Evolutionary conservation across 1,140 invertebrate genomes (phyloP).

Genomic region (Lanistes nyassanus): DNA sequence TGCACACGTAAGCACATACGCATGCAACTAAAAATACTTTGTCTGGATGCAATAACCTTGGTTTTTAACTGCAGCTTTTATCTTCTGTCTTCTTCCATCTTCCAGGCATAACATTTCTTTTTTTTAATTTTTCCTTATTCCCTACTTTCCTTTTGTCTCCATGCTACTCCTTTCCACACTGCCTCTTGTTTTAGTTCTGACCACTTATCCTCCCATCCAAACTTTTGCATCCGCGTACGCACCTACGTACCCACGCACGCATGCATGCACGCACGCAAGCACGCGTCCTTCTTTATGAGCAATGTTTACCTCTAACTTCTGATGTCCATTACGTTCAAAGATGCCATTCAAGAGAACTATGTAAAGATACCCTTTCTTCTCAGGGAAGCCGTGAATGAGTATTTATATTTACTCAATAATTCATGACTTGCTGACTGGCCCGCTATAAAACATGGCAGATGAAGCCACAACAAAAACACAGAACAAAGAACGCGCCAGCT

Average conservation of each 20-base stretch:
- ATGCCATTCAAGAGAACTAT: background rate
- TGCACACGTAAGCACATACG: background rate
- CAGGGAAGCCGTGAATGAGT: background rate
- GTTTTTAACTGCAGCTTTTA: background rate
- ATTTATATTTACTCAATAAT: background rate
- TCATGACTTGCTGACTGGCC: background rate
- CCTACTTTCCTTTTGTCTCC: background rate
- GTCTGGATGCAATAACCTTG: background rate
- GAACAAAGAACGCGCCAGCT: no score
- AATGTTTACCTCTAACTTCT: background rate
- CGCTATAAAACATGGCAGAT: no score
- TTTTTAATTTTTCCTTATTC: background rate
- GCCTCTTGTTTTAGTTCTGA: background rate
- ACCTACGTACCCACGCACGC: background rate
- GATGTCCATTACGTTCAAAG: background rate
- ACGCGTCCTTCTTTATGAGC: conserved; percentile 2
- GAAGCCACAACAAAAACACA: no score
- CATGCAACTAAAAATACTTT: background rate
- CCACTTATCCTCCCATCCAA: background rate
- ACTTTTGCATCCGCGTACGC: background rate
- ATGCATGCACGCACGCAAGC: background rate
- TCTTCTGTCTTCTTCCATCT: background rate
- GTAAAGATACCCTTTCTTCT: background rate
- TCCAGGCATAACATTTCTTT: background rate
- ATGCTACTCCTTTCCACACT: no score